phyloP scores from a whole-genome alignment of 2,113 vertebrate species.

The Capreolus pygargus region DNA sequence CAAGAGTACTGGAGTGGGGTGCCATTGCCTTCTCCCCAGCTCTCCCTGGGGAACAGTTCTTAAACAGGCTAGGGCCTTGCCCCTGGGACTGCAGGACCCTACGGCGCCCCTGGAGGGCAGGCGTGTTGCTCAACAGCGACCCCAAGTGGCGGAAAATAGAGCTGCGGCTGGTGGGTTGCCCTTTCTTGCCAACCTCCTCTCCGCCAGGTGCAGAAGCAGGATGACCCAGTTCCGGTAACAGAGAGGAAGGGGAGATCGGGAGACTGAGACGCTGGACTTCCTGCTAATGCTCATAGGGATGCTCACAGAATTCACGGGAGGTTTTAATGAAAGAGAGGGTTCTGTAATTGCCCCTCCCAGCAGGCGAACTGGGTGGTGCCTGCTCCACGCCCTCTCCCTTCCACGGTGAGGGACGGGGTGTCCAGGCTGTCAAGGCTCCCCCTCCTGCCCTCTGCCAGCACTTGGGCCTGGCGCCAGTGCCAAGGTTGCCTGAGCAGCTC shows the following conservation, averaged over 20 bases:
- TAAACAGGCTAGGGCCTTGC: background rate
- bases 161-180: background rate
- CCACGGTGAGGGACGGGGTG: background rate
- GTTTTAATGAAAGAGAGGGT: background rate
- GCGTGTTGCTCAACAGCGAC: background rate
- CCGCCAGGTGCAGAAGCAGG: accelerated
- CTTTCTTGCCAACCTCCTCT: background rate
- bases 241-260: background rate
- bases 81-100: background rate
- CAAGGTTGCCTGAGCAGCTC: background rate
- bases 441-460: background rate
- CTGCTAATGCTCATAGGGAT: background rate
- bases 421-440: background rate
- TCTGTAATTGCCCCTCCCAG: background rate
- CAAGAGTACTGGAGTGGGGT: too few relatives aligned
- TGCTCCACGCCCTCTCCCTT: background rate
- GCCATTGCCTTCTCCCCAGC: background rate
- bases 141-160: background rate
- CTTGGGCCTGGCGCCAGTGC: background rate
- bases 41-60: background rate
- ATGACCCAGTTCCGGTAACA: background rate
- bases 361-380: background rate
- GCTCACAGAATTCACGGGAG: background rate
- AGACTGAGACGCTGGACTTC: background rate
- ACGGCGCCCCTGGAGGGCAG: background rate